phyloP scores from a whole-genome alignment of 2,888 invertebrate species.

The Yponomeuta malinellus region DNA sequence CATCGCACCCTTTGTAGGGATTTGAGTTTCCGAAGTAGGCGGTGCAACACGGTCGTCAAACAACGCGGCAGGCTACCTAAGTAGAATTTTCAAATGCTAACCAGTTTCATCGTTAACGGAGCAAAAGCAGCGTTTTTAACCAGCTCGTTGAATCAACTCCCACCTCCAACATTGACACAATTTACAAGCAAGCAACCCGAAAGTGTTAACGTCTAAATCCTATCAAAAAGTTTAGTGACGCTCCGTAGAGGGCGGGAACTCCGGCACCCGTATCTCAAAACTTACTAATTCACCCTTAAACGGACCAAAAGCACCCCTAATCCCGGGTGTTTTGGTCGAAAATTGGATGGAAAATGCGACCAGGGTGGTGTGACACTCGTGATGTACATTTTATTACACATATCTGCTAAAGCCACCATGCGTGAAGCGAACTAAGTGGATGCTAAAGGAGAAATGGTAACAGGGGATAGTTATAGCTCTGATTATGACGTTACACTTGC shows the following conservation, averaged over 20 bases:
- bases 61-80: too few relatives aligned
- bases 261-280: not conserved
- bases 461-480: not conserved
- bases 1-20: too few relatives aligned
- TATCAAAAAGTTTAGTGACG: slow-evolving; percentile 7
- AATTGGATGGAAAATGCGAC: not conserved
- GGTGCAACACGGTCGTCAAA: too few relatives aligned
- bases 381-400: slow-evolving; percentile 3
- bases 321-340: not conserved
- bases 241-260: not conserved
- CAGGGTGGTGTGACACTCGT: not conserved
- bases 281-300: not conserved
- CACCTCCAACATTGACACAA: not conserved
- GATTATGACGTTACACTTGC: too few relatives aligned
- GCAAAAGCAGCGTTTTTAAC: too few relatives aligned
- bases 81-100: too few relatives aligned
- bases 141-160: too few relatives aligned
- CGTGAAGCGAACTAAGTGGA: not conserved
- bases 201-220: slow-evolving; percentile 3
- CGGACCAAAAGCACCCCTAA: not conserved
- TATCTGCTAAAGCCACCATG: not conserved
- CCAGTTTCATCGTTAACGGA: too few relatives aligned
- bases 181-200: not conserved
- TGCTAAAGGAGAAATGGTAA: not conserved
- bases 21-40: too few relatives aligned